Evolutionary conservation across 2,113 vertebrate species (phyloP).

Genomic region (Eulemur macaco): DNA sequence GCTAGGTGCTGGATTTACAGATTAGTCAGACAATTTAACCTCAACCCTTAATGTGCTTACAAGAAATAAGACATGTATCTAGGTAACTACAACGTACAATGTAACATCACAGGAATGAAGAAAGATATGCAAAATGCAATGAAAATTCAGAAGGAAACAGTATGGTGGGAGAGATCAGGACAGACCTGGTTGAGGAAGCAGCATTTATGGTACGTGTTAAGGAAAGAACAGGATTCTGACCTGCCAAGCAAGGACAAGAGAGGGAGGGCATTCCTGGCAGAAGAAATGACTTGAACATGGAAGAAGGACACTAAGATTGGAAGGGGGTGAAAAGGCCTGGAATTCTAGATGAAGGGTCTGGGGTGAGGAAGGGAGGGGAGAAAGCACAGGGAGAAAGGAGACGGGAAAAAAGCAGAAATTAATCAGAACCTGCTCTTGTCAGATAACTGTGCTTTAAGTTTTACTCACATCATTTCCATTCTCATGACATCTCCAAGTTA

Average conservation of each 20-base stretch:
- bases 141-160: background rate
- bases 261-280: background rate
- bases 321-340: background rate
- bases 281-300: background rate
- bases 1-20: background rate
- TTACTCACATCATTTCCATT: background rate
- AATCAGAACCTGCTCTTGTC: background rate
- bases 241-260: background rate
- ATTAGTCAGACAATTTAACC: background rate
- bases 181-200: background rate
- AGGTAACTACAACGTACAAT: background rate
- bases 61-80: background rate
- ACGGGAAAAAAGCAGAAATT: background rate
- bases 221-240: background rate
- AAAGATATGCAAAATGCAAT: background rate
- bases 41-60: background rate
- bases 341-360: background rate
- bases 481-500: background rate
- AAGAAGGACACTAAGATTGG: background rate
- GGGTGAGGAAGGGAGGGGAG: background rate
- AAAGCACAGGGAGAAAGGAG: background rate
- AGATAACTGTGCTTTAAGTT: background rate
- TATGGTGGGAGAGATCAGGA: background rate
- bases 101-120: background rate
- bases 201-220: background rate